Percentiles rank a stretch among this genome's conserved stretches.
Evolutionary conservation across 1,140 invertebrate species (phyloP).

Genomic region (Drosophila rufa): DNA sequence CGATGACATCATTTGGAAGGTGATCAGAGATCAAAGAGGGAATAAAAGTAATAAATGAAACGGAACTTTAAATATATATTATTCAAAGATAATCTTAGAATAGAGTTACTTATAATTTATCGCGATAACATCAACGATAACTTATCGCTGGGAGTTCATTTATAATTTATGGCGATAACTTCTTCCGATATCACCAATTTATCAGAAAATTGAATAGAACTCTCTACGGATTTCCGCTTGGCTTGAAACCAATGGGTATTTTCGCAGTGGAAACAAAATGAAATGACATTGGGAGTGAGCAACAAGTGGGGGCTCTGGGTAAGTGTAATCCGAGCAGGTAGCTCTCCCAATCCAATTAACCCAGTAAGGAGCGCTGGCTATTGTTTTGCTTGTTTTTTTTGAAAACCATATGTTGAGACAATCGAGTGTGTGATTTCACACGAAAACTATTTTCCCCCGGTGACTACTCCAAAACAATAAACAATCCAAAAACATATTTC

Average conservation of each 20-base stretch:
- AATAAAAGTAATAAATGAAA: not conserved
- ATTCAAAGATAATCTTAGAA: too few relatives aligned
- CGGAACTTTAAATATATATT: too few relatives aligned
- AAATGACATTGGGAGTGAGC: conserved; percentile 6
- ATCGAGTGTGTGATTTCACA: conserved; percentile 24
- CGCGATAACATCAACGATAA: too few relatives aligned
- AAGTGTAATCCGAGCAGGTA: conserved; percentile 20
- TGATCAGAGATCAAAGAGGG: too few relatives aligned
- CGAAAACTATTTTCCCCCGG: conserved; percentile 18
- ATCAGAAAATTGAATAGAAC: conserved; percentile 5
- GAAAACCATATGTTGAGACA: conserved; percentile 27
- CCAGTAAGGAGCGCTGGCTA: conserved; percentile 9
- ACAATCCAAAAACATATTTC: conserved; percentile 25
- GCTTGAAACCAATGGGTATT: not conserved
- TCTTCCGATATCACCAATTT: not conserved
- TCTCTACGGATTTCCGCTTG: conserved; percentile 15
- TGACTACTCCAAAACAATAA: conserved; percentile 4
- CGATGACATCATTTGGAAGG: too few relatives aligned
- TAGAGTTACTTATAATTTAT: not conserved
- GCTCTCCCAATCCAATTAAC: conserved; percentile 35
- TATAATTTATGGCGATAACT: not conserved
- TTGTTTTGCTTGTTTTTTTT: conserved; percentile 22
- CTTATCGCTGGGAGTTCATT: too few relatives aligned
- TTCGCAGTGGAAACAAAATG: not conserved
- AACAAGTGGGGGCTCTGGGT: conserved; percentile 22